Conservation (phyloP, 1,140 invertebrate genomes). For the Chrysopa pallens region DNA sequence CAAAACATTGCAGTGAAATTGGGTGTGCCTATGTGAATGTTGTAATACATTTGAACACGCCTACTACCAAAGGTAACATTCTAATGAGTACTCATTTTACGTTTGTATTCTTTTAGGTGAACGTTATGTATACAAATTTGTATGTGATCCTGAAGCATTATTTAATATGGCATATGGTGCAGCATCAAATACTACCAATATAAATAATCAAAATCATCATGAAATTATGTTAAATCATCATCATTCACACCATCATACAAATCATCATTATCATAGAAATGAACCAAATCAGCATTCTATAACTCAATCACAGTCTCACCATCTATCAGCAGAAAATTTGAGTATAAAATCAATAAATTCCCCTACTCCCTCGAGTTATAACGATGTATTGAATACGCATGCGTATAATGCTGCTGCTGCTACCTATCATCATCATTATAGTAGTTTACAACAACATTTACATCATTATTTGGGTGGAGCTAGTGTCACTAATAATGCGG, state of each 20-base stretch:
- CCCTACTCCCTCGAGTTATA: not conserved
- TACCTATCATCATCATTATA: not conserved
- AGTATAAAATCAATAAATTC: not conserved
- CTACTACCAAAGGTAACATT: too few relatives aligned
- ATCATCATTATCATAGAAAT: not conserved
- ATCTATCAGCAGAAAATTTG: not conserved
- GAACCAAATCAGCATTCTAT: not conserved
- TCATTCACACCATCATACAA: not conserved
- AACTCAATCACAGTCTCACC: not conserved
- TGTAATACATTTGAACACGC: too few relatives aligned
- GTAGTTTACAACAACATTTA: not conserved
- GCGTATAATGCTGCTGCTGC: not conserved
- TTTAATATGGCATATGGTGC: conserved; percentile 65
- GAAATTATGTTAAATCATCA: too few relatives aligned
- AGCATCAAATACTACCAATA: conserved; percentile 4
- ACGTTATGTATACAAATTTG: conserved; percentile 90
- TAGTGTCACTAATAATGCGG: too few relatives aligned
- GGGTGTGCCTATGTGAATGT: too few relatives aligned
- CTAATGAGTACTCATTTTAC: too few relatives aligned
- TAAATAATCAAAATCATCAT: too few relatives aligned
- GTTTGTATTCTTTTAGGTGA: conserved; percentile 41
- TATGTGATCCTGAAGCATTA: conserved; percentile 82
- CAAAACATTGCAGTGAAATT: too few relatives aligned
- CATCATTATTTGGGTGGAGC: not conserved
- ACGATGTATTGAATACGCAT: not conserved